phyloP scores from a whole-genome alignment of 2,113 vertebrate species.

The Pseudorectes ferrugineus region DNA sequence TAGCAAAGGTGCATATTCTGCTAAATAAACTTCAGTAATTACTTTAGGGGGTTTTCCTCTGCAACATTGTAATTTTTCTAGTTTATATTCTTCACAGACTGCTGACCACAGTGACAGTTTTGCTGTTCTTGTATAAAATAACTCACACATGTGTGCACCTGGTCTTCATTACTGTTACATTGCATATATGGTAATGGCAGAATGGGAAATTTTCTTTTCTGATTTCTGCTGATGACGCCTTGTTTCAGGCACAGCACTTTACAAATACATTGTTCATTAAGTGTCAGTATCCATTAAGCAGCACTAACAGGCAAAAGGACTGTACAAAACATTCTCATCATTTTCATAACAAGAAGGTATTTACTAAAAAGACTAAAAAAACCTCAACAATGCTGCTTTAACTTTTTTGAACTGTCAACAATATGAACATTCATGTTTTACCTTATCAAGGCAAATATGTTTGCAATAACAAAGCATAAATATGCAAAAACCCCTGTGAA shows the following conservation, averaged over 20 bases:
- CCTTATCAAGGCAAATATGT: neutral
- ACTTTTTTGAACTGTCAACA: neutral
- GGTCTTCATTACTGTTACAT: slow-evolving; percentile 54
- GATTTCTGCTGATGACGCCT: slow-evolving; percentile 42
- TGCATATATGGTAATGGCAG: slow-evolving; percentile 38
- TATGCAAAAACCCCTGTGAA: neutral
- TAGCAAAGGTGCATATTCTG: slow-evolving; percentile 50
- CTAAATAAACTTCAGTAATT: slow-evolving; percentile 57
- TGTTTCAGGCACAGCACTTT: neutral
- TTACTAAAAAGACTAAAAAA: neutral
- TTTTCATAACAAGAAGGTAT: neutral
- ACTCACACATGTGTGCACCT: slow-evolving; percentile 54
- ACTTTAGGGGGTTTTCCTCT: slow-evolving; percentile 62
- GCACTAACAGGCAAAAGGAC: neutral
- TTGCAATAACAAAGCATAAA: neutral
- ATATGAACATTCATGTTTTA: neutral
- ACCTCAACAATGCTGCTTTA: neutral
- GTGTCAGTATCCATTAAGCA: neutral
- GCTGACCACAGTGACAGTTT: slow-evolving; percentile 68
- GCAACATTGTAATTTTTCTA: slow-evolving; percentile 55
- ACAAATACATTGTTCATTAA: neutral
- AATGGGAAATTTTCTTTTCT: neutral
- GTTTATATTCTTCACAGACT: slow-evolving; percentile 55
- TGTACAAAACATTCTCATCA: neutral
- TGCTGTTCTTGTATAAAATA: slow-evolving; percentile 63